Conservation (phyloP, 2,888 invertebrate genomes). For the Melanotus villosus region DNA sequence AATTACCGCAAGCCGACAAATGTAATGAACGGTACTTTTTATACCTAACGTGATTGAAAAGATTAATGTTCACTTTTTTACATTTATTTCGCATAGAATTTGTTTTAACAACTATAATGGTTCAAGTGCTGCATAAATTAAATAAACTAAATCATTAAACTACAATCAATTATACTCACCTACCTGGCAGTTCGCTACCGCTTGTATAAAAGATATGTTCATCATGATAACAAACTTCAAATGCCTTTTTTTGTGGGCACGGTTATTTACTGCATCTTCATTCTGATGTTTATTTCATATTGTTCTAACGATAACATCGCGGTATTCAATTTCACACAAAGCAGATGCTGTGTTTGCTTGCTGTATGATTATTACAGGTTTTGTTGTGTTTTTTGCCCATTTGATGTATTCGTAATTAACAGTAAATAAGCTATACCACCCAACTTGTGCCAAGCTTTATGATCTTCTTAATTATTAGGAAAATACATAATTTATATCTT, state of each 20-base stretch:
- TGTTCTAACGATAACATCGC: neutral
- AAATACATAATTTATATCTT: too few relatives aligned
- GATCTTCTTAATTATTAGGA: too few relatives aligned
- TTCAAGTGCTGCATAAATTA: constrained; percentile 6
- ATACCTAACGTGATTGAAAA: neutral
- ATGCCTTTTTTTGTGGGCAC: neutral
- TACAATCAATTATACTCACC: constrained; percentile 1
- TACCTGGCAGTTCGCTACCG: neutral
- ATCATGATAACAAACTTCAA: neutral
- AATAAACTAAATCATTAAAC: constrained; percentile 12
- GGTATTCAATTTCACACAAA: neutral
- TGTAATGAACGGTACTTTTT: neutral
- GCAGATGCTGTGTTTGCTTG: neutral
- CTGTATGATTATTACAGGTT: neutral
- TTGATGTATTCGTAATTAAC: too few relatives aligned
- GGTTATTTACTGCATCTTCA: neutral
- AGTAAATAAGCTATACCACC: too few relatives aligned
- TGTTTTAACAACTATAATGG: neutral
- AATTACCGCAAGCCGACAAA: constrained; percentile 13
- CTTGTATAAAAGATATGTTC: neutral
- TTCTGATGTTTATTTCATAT: constrained; percentile 1
- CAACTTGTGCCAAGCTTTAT: too few relatives aligned
- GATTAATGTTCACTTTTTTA: constrained; percentile 12
- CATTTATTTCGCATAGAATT: neutral
- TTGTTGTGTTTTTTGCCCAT: neutral